Evolutionary conservation across 2,797 vertebrate species (phyloP), one percentile per base, ranked within the genome.

Genomic region (Chloroceryle inda): DNA sequence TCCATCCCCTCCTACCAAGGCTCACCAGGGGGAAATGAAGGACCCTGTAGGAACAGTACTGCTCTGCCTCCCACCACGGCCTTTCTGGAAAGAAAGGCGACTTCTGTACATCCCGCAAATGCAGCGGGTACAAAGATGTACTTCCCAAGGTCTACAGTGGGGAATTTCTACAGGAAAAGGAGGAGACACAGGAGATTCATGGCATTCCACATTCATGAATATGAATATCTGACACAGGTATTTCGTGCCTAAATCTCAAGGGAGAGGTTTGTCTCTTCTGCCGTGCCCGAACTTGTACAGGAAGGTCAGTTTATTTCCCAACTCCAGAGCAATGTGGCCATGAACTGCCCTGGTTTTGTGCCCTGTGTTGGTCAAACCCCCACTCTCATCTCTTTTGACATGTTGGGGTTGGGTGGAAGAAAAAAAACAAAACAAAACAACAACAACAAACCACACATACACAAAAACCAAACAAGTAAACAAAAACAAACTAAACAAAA

Each of bases 301-400:
- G 6, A 79, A 63, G 40, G 19, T 56, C 31, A 33, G 22, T 13
- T 80, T 69, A 50, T n/a, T 56, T 37, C 44, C 33, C 33, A 63
- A 37, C 13, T 66, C 45, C 33, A 73, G 24, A 81, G 37, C 31
- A 66, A 47, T 0, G 0, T 31, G 63, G 58, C 18, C 29, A n/a
- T 6, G 7, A 77, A 40, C n/a, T 45, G 19, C 27, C 40, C 27
- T 26, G 5, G 47, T 53, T 76, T 69, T 90, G 18, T 11, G 52
- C 56, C 38, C 16, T 38, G 12, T 7, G 13, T 38, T 38, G 37
- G 24, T 20, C 31, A 62, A 61, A 47, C 12, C 9, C 40, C 17
- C 8, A 4, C 35, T 58, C 26, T 72, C 62, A 67, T 16, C 27
- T 49, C 19, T 59, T 74, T 27, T 1, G 1, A 53, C 4, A 14